A percentile compares a stretch with the other conserved stretches of the same genome.
Evolutionary conservation across 1,140 invertebrate genomes (phyloP).

Genomic region (Euschistus heros): DNA sequence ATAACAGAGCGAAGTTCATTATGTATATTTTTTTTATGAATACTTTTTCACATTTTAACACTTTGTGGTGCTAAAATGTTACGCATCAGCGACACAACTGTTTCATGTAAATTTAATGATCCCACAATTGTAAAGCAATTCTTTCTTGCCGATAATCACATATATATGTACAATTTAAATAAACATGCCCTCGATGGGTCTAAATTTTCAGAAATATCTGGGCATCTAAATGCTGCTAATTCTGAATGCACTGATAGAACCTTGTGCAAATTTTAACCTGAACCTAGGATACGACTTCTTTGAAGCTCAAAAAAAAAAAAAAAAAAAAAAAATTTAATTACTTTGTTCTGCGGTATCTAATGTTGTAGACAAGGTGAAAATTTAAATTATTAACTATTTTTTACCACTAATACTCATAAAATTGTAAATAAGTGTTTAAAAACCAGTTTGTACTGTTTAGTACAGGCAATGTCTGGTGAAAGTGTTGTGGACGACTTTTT

Average conservation of each 20-base stretch:
- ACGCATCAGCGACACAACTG: neutral
- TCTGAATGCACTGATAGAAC: neutral
- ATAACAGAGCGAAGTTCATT: constrained; percentile 13
- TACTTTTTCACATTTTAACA: constrained; percentile 10
- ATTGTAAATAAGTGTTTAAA: constrained; percentile 9
- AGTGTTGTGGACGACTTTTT: constrained; percentile 11
- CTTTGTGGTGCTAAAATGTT: constrained; percentile 18
- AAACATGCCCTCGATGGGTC: neutral
- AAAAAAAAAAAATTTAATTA: neutral
- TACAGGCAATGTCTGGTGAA: neutral
- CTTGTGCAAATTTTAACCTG: neutral
- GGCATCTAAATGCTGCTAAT: neutral
- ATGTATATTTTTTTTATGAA: constrained; percentile 17
- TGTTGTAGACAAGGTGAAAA: constrained; percentile 9
- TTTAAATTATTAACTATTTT: constrained; percentile 17
- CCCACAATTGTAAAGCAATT: constrained; percentile 1
- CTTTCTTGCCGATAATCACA: constrained; percentile 4
- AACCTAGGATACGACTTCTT: neutral
- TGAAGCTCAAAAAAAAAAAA: constrained; percentile 13
- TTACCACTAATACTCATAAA: constrained; percentile 18
- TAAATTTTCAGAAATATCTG: neutral
- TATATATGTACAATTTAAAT: neutral
- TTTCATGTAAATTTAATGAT: constrained; percentile 13
- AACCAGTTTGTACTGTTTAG: neutral
- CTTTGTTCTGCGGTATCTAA: constrained; percentile 11